Conservation (phyloP, 2,797 vertebrate species). For the Gephyroberyx darwinii region DNA sequence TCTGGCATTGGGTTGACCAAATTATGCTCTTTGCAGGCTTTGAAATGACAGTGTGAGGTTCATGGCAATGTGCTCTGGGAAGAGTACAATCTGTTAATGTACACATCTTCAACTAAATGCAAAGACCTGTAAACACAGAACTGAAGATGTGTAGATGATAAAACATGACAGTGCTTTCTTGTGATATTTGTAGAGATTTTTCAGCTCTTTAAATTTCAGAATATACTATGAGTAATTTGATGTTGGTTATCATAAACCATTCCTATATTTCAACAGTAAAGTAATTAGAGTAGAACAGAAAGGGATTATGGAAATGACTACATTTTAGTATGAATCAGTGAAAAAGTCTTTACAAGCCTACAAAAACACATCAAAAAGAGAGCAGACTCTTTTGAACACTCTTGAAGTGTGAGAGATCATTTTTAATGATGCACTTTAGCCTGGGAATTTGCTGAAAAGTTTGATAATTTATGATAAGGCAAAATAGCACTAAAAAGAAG, state of each 20-base stretch:
- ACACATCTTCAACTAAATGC: too few species aligned
- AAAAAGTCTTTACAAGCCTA: not conserved
- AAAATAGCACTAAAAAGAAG: conserved; percentile 4
- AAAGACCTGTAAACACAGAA: too few species aligned
- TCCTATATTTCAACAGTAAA: not conserved
- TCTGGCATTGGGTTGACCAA: too few species aligned
- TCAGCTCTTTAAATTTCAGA: too few species aligned
- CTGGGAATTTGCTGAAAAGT: conserved; percentile 3
- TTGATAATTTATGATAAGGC: not conserved
- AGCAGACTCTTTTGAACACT: too few species aligned
- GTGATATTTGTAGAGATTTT: too few species aligned
- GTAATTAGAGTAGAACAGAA: not conserved
- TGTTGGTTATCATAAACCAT: not conserved
- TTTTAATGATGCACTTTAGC: conserved; percentile 7
- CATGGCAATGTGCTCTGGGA: not conserved
- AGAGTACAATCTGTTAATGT: not conserved
- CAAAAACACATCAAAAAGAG: conserved; percentile 3
- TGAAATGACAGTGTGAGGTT: too few species aligned
- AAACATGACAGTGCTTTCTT: too few species aligned
- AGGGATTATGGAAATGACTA: not conserved
- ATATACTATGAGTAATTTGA: not conserved
- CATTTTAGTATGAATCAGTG: not conserved
- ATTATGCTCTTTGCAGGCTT: too few species aligned
- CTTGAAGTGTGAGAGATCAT: not conserved
- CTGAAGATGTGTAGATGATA: too few species aligned